Evolutionary conservation across 2,888 invertebrate genomes (phyloP).

Genomic region (Plagiodera versicolora): DNA sequence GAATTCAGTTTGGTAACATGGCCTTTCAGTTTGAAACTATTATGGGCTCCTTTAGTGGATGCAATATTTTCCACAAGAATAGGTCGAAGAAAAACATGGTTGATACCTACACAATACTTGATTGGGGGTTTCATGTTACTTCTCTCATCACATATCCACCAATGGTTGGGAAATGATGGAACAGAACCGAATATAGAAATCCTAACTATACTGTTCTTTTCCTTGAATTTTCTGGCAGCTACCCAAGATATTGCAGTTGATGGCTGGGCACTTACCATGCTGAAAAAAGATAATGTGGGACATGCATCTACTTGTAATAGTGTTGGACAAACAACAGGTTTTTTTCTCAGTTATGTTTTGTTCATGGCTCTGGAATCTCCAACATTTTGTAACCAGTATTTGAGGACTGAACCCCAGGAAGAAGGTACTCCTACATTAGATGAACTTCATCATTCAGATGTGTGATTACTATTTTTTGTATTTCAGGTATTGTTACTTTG

Average conservation of each 20-base stretch:
- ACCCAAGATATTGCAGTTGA: constrained; percentile 99
- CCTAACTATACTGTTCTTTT: constrained; percentile 85
- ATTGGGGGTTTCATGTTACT: constrained; percentile 89
- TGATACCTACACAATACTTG: constrained; percentile 91
- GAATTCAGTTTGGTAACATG: constrained; percentile 92
- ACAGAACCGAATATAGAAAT: constrained; percentile 69
- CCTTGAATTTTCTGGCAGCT: constrained; percentile 93
- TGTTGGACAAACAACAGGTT: constrained; percentile 97
- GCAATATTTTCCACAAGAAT: constrained; percentile 80
- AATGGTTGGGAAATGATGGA: constrained; percentile 72
- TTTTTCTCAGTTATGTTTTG: constrained; percentile 93
- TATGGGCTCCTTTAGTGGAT: constrained; percentile 99
- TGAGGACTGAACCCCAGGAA: constrained; percentile 71
- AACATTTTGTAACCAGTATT: constrained; percentile 92
- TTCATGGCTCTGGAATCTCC: constrained; percentile 96
- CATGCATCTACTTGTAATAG: constrained; percentile 99
- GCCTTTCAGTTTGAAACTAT: constrained; percentile 89
- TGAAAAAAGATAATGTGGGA: constrained; percentile 93
- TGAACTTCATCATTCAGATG: no score
- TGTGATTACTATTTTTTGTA: constrained; percentile 10
- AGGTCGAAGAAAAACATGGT: constrained; percentile 93
- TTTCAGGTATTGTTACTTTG: constrained; percentile 50
- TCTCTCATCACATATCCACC: constrained; percentile 65
- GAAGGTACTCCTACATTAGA: constrained; percentile 58
- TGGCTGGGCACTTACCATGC: constrained; percentile 99